phyloP scores from a whole-genome alignment of 2,113 vertebrate species.

The Aphelocoma coerulescens region DNA sequence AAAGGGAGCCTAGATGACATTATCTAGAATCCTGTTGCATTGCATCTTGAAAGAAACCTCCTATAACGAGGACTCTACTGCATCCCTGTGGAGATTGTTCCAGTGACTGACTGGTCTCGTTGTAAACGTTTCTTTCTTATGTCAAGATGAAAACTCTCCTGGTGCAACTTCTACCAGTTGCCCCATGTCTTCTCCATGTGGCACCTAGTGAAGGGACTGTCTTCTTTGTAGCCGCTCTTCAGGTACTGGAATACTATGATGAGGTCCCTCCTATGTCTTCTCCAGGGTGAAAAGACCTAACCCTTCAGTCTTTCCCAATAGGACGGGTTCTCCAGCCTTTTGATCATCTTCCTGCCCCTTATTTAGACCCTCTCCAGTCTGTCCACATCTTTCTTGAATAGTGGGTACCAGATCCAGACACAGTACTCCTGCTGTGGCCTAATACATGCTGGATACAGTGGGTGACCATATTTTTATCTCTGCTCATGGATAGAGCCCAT shows the following conservation, averaged over 20 bases:
- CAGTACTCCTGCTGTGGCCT: background rate
- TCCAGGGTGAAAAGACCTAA: background rate
- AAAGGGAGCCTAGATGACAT: background rate
- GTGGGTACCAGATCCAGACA: background rate
- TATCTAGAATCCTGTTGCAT: background rate
- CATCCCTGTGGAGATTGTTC: background rate
- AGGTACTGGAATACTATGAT: background rate
- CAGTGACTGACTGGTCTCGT: background rate
- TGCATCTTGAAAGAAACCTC: background rate
- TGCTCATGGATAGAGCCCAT: background rate
- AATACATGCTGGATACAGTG: background rate
- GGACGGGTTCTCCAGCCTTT: background rate
- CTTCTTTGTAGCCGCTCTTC: fast-evolving
- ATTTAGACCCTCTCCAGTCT: background rate
- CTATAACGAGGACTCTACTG: background rate
- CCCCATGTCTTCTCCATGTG: background rate
- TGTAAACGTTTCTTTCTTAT: background rate
- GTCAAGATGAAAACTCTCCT: background rate
- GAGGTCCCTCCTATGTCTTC: background rate
- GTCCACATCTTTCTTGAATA: background rate
- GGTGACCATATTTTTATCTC: background rate
- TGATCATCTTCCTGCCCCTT: background rate
- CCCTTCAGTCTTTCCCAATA: background rate
- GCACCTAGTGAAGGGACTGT: background rate
- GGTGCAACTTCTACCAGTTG: background rate